Evolutionary conservation across 2,113 vertebrate genomes (phyloP), one percentile per base, ranked within the genome.

Genomic region (Takifugu flavidus): DNA sequence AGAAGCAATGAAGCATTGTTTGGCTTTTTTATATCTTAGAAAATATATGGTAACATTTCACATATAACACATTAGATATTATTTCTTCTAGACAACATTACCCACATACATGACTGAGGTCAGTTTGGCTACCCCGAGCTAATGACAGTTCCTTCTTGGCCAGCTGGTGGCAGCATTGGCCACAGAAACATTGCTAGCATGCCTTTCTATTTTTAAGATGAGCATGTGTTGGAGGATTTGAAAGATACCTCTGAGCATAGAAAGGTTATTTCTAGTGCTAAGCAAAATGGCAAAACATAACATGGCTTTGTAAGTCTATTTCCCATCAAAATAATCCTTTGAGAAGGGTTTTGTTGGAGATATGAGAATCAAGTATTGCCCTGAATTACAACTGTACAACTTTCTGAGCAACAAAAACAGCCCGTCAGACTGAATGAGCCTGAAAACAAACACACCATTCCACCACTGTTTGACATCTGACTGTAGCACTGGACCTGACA

Each of bases 111-210:
- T 20, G 20, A 20, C 5, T 39, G 34, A 39, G 34, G 7, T 39
- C 34, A 39, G 34, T 39, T 39, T 39, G 34, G 27, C 44, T 59
- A 52, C 15, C 5, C 1, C 4, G 14, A 10, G 2, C 34, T 25
- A 43, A 44, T 50, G 13, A 25, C 44, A 14, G 13, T n/a, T 14
- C 14, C 12, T 11, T 39, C 1, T 58, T n/a, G 8, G 12, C 80
- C 90, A 90, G 81, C 77, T 88, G 91, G 74, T 75, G 90, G 87
- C 89, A 89, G 83, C 72, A 72, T 43, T 62, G 58, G 53, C 57
- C 44, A 61, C 14, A 0, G 6, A 29, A 51, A 50, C 55, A 75
- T 76, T 63, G 51, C 62, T 72, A 10, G 56, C 60, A 83, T 86
- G 78, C 83, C 80, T 85, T 88, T 88, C 82, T 85, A 87, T 87